Conservation (phyloP, 2,797 vertebrate species). For the Sandelia bainsii region DNA sequence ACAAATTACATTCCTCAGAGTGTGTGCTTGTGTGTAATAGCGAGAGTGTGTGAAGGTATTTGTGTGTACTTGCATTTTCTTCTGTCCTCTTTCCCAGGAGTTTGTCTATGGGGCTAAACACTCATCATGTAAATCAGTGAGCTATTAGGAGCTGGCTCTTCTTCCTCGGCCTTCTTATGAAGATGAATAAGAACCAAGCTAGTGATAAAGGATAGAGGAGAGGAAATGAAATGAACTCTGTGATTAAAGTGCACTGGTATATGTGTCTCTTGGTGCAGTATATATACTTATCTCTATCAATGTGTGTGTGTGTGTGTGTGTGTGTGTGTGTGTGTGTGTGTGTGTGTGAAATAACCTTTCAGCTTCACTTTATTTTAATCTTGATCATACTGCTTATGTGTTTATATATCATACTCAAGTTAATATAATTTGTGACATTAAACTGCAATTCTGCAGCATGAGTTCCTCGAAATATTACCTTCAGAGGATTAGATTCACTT, state of each 20-base stretch:
- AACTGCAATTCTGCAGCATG: slow-evolving; percentile 18
- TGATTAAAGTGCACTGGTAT: slow-evolving; percentile 66
- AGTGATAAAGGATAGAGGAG: slow-evolving; percentile 62
- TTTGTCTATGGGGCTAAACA: slow-evolving; percentile 64
- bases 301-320: not conserved
- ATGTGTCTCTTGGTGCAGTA: slow-evolving; percentile 41
- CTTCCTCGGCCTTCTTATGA: slow-evolving; percentile 70
- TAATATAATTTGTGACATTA: slow-evolving; percentile 32
- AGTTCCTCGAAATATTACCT: slow-evolving; percentile 6
- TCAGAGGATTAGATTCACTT: slow-evolving; percentile 30
- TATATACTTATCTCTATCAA: slow-evolving; percentile 34
- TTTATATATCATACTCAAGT: not conserved
- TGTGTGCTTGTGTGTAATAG: slow-evolving; percentile 17
- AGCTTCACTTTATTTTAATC: slow-evolving; percentile 46
- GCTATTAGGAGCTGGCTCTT: slow-evolving; percentile 68
- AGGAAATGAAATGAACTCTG: slow-evolving; percentile 68
- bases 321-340: not conserved
- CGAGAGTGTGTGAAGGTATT: slow-evolving; percentile 18
- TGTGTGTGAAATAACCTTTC: slow-evolving; percentile 24
- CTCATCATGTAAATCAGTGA: slow-evolving; percentile 76
- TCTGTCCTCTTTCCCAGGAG: slow-evolving; percentile 32
- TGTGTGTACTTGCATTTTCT: slow-evolving; percentile 31
- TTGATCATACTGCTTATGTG: not conserved
- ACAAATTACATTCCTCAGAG: slow-evolving; percentile 42
- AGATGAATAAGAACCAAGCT: slow-evolving; percentile 70